Evolutionary conservation across 1,140 invertebrate genomes (phyloP), one percentile per base, ranked within the genome.

Genomic region (Helicoverpa zea): DNA sequence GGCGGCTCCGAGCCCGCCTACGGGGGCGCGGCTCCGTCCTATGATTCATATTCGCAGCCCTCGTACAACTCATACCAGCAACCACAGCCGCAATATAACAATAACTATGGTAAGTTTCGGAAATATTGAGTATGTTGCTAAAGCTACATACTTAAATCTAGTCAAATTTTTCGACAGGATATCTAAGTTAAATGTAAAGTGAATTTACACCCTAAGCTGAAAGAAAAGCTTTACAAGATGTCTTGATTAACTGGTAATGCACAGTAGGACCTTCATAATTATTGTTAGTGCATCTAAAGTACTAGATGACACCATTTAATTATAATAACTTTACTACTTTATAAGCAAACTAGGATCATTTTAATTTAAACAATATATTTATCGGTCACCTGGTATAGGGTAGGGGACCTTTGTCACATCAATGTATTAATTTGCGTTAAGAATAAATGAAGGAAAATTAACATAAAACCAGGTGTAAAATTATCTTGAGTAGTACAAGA

Each of bases 21-120:
- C 59, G 90, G 90, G 5, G 89, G 91, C 82, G 78, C 89, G 0
- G 86, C 91, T 3, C 91, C 91, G 54, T 78, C 88, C 2, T 94
- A 94, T 80, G 93, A 94, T 75, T 87, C 91, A 0, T 94, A 94
- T 80, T 84, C 89, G 3, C 93, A 94, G 76, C 92, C 92, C 30
- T 79, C 91, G 0, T 94, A 93, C 87, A 90, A 87, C 82, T 87
- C 90, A 0, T 93, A 94, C 80, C 93, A 93, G 76, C 91, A 90
- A 72, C 89, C 90, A 2, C 91, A 91, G 59, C 84, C 86, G 3
- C 92, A 93, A 61, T 92, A 93, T 79, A 84, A 84, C 82, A 88
- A 89, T 81, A 92, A 83, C 68, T 94, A 94, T 84, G 92, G 91
- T 92, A 89, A 90, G 88, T 91, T 82, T 83, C 63, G 3, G 9